Evolutionary conservation across 2,888 invertebrate species (phyloP), one percentile per base, ranked within the genome.

Genomic region (Pollenia angustigena): DNA sequence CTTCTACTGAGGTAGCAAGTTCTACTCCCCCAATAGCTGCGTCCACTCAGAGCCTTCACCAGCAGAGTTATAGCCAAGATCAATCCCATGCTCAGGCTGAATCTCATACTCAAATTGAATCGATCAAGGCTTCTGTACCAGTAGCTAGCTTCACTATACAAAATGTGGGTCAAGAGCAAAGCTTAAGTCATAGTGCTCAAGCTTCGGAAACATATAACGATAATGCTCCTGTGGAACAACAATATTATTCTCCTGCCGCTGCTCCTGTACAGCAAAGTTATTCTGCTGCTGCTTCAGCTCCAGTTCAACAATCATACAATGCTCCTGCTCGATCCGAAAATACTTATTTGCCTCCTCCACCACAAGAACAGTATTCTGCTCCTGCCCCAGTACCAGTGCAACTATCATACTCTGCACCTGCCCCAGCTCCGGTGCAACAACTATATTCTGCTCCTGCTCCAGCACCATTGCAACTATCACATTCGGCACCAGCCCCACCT

Each of bases 111-210:
- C 72, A 66, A 8, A 83, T 92, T 23, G 90, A 91, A 76, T 91
- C 92, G 10, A 90, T 91, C 16, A 85, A 52, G 11, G 88, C 90
- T 16, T 90, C 92, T 0, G 85, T 92, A 6, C 88, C 90, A 0
- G 32, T 92, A 50, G 91, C 89, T 62, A 92, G 90, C 85, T 92
- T 91, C 66, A 85, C 90, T 10, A 66, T 92, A 40, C 89, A 86
- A 52, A 75, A 42, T 9, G 10, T 16, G 14, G 60, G 52, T 42
- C 79, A 56, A 7, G 60, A 56, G 11, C 48, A 58, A 52, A 12
- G 46, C 18, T 46, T 16, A 16, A n/a, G 44, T n/a, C 32, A 32
- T 50, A 85, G 79, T 44, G 16, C 60, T 0, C 85, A 88, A 48
- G 11, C 40, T 58, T 12, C 71, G 16, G 69, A 58, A 12, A 23